These are phyloP conservation scores for Nemoura dubitans DNA, from an alignment of 2,888 invertebrate genomes.

Conservation along the genomic window DNA sequence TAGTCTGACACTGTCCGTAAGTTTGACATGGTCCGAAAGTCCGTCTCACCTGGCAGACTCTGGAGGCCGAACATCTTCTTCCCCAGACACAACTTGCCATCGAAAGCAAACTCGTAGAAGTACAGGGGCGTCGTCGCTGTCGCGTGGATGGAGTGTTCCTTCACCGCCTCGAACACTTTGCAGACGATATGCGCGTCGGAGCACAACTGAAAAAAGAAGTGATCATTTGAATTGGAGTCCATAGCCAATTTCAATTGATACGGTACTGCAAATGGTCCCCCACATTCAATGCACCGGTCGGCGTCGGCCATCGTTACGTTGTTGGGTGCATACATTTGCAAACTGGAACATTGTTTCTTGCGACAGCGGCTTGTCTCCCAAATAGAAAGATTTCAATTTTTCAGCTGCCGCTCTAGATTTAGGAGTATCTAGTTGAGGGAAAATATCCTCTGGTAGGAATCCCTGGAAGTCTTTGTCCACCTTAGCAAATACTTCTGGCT, in stretches of 20 bases:
- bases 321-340: conserved; percentile 46
- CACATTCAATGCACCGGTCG: too few relatives aligned
- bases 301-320: too few relatives aligned
- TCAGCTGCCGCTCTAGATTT: conserved; percentile 36
- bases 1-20: too few relatives aligned
- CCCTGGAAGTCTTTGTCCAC: conserved; percentile 41
- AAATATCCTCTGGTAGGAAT: conserved; percentile 36
- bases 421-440: not conserved
- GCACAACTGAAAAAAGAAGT: conserved; percentile 42
- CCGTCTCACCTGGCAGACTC: not conserved
- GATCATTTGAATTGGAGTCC: too few relatives aligned
- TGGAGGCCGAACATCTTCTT: not conserved
- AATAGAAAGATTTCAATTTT: conserved; percentile 44
- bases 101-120: conserved; percentile 30
- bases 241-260: too few relatives aligned
- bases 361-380: conserved; percentile 42
- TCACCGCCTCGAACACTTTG: conserved; percentile 42
- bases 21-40: too few relatives aligned
- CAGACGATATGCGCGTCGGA: conserved; percentile 44
- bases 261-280: too few relatives aligned
- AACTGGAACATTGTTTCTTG: conserved; percentile 40
- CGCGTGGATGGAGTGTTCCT: not conserved
- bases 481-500: conserved; percentile 33
- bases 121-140: not conserved
- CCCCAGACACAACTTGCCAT: not conserved